A percentile compares a stretch with the other conserved stretches of the same genome.
phyloP scores from a whole-genome alignment of 2,113 vertebrate species.

The Xiphophorus couchianus region DNA sequence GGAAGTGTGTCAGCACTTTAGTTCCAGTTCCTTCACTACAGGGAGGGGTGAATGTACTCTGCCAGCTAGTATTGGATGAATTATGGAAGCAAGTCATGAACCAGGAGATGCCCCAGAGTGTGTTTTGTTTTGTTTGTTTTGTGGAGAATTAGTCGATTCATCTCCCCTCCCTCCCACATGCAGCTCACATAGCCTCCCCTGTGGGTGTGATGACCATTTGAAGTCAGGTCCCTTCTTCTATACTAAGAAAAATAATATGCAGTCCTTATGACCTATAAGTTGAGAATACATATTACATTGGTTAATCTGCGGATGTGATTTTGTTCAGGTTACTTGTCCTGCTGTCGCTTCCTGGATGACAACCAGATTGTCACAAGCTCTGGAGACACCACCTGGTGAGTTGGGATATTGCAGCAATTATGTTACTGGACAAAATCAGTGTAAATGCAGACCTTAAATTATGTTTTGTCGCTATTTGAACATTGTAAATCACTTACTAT shows the following conservation, averaged over 20 bases:
- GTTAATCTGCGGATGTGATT: conserved; percentile 37
- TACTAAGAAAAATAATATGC: not conserved
- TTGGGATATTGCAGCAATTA: conserved; percentile 49
- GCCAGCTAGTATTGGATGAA: conserved; percentile 40
- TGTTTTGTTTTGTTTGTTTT: conserved; percentile 27
- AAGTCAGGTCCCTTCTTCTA: not conserved
- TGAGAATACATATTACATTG: not conserved
- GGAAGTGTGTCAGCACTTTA: conserved; percentile 78
- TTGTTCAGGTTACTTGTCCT: conserved; percentile 93
- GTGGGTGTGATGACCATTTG: not conserved
- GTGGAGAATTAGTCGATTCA: conserved; percentile 34
- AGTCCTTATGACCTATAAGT: not conserved
- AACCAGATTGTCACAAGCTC: conserved; percentile 99
- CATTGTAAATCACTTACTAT: too few species aligned
- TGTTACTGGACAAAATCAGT: not conserved
- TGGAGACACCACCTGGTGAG: conserved; percentile 98
- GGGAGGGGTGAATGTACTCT: conserved; percentile 37
- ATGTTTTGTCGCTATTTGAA: not conserved
- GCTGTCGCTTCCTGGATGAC: conserved; percentile 99
- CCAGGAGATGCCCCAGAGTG: conserved; percentile 20
- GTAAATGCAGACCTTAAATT: not conserved
- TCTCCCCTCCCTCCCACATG: conserved; percentile 17
- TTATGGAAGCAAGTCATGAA: conserved; percentile 48
- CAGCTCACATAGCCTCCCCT: not conserved
- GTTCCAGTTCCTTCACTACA: conserved; percentile 57